Evolutionary conservation across 2,113 vertebrate species (phyloP), one percentile per base, ranked within the genome.

Genomic region (Cyprinus carpio): DNA sequence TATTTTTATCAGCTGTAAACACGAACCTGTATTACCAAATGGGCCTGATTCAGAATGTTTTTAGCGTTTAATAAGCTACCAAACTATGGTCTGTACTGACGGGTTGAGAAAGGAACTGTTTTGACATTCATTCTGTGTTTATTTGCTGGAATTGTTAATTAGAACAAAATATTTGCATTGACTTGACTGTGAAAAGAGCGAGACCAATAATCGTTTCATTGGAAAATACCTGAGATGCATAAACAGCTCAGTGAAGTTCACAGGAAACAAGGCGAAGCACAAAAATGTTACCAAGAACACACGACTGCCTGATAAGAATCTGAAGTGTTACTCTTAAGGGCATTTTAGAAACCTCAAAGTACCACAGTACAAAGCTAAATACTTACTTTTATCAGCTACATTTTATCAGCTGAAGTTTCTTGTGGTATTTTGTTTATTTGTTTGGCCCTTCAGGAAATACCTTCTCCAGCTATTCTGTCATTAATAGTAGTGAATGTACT

Each of bases 141-240:
- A 37, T 25, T 75, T 75, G 12, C 40, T 15, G n/a, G 72, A 75
- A 15, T 13, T 16, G 13, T 74, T 13, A n/a, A 46, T 74, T 1
- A 40, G 18, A 46, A 23, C 4, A 40, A 27, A 6, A 9, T 20
- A 15, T 31, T 12, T 58, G 49, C 16, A 23, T 9, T 9, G 56
- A 23, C 20, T 58, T 23, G 20, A 2, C 56, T 2, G 4, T 15
- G 51, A 23, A 13, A n/a, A 34, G 75, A 34, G 18, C 20, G 10
- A 58, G 29, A 37, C 27, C 20, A 13, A 78, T n/a, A 3, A 31
- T 76, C 6, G 51, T 78, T 78, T 37, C 51, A 37, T 34, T n/a
- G 20, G 75, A 78, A 78, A 78, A 78, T 78, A 58, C 27, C 51
- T 78, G 29, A 58, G 72, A 16, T 27, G 40, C 6, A 75, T 27